These are phyloP conservation scores for Rhinoraja longicauda DNA, from an alignment of 2,797 vertebrate genomes.

Conservation along the genomic window DNA sequence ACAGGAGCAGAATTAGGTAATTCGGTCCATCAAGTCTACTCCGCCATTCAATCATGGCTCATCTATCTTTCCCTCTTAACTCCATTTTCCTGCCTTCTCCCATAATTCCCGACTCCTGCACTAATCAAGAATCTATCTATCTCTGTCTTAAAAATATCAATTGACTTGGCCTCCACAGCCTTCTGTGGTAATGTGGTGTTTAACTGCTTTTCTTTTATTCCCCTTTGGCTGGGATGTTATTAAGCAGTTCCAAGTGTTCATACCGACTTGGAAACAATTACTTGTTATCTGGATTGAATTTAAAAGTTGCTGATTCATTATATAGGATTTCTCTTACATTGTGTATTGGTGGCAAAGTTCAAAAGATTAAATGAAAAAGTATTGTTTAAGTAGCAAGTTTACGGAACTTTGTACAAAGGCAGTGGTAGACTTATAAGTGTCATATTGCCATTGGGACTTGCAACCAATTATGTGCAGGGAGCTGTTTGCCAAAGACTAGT, in stretches of 20 bases:
- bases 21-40: no score
- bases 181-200: not conserved
- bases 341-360: not conserved
- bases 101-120: no score
- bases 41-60: no score
- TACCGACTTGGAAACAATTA: not conserved
- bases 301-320: not conserved
- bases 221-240: no score
- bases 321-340: not conserved
- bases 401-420: not conserved
- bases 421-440: not conserved
- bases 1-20: no score
- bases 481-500: slow-evolving; percentile 20
- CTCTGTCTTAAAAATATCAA: no score
- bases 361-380: not conserved
- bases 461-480: not conserved
- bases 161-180: no score
- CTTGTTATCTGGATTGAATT: no score
- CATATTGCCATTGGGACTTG: not conserved
- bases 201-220: no score
- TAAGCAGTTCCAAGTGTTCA: not conserved
- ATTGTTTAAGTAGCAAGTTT: not conserved
- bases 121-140: no score
- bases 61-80: no score
- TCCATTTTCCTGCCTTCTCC: no score